Conservation (phyloP, 2,888 invertebrate genomes). For the Actias luna region DNA sequence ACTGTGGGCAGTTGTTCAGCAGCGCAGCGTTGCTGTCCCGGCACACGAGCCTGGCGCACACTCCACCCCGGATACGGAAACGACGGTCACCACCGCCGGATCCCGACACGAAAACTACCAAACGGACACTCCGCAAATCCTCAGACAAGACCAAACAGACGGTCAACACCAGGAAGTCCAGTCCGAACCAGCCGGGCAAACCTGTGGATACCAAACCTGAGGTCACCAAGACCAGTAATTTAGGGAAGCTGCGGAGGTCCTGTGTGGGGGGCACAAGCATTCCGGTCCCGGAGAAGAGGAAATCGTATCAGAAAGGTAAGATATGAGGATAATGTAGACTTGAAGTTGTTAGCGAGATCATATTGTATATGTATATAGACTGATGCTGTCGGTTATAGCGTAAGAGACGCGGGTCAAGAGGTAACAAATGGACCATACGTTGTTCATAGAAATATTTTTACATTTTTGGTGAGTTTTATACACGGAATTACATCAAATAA, state of each 20-base stretch:
- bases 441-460: conserved; percentile 74
- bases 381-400: conserved; percentile 32
- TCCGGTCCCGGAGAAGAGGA: neutral
- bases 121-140: conserved; percentile 23
- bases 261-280: neutral
- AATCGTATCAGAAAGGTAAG: neutral
- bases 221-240: conserved; percentile 14
- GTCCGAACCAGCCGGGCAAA: conserved; percentile 28
- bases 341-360: neutral
- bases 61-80: conserved; percentile 73
- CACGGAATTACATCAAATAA: conserved; percentile 38
- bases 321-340: neutral
- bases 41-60: conserved; percentile 74
- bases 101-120: conserved; percentile 21
- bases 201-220: conserved; percentile 22
- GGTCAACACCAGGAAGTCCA: conserved; percentile 32
- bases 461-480: conserved; percentile 50
- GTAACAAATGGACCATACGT: conserved; percentile 76
- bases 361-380: conserved; percentile 20
- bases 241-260: neutral
- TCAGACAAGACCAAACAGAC: conserved; percentile 29
- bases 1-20: conserved; percentile 73
- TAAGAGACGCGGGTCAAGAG: conserved; percentile 53
- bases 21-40: conserved; percentile 68
- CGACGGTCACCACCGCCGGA: conserved; percentile 59